Conservation (phyloP, 2,888 invertebrate genomes). For the Eilema caniola region DNA sequence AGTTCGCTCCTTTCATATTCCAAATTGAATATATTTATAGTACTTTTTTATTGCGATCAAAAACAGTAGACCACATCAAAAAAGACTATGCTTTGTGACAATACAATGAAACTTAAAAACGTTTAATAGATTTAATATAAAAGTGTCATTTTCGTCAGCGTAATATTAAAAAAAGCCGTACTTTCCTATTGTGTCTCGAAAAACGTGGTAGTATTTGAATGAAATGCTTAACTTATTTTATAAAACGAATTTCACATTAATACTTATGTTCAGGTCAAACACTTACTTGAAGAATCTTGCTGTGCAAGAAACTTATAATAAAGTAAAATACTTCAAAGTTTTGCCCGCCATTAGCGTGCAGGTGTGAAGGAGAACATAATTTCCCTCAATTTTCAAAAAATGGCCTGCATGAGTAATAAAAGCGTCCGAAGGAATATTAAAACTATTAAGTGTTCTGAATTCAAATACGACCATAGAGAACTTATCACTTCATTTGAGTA, state of each 20-base stretch:
- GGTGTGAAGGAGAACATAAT: constrained; percentile 21
- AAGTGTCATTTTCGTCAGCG: background rate
- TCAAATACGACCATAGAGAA: constrained; percentile 9
- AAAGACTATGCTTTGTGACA: too few species aligned
- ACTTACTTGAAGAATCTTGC: constrained; percentile 8
- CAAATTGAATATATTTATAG: too few species aligned
- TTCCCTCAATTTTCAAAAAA: constrained; percentile 16
- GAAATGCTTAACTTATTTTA: constrained; percentile 21
- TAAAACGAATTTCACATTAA: constrained; percentile 18
- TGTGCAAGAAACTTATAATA: constrained; percentile 19
- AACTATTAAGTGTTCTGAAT: constrained; percentile 10
- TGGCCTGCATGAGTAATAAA: constrained; percentile 21
- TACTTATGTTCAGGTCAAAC: background rate
- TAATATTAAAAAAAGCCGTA: background rate
- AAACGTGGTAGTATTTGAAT: constrained; percentile 26
- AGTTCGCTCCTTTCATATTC: too few species aligned
- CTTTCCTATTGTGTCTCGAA: constrained; percentile 19
- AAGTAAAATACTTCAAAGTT: constrained; percentile 21
- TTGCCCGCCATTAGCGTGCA: constrained; percentile 17
- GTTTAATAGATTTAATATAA: background rate
- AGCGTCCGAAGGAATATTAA: constrained; percentile 11
- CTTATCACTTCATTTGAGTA: background rate
- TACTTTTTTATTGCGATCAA: too few species aligned
- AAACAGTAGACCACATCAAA: too few species aligned
- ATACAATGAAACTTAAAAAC: too few species aligned